Evolutionary conservation across 2,797 vertebrate genomes (phyloP), one percentile per base, ranked within the genome.

Genomic region (Coreius guichenoti): DNA sequence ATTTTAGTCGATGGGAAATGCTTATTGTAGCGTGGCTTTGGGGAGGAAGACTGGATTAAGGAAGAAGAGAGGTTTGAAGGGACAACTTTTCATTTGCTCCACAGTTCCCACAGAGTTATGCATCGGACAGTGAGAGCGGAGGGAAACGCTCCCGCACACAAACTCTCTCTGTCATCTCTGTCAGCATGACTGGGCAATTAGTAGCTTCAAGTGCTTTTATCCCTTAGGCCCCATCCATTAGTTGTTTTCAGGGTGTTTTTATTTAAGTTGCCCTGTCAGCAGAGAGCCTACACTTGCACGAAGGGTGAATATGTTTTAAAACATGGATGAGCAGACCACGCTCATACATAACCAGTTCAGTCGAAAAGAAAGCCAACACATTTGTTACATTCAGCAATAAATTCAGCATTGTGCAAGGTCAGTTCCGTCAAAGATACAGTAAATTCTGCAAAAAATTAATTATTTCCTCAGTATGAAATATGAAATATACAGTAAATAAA

Each of bases 1-100:
- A 93, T 92, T 91, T 89, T 89, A 93, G 92, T 90, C 90, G 84
- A 47, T 61, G 77, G 85, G 91, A 86, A 88, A 88, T 54, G 79
- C 89, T 83, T 33, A 45, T 45, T 19, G 39, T 56, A 54, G 74
- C 8, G 23, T 86, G 56, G 65, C 79, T 39, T 26, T 82, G 80
- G 51, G 33, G 23, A 67, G 49, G 68, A 75, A 26, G 45, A 65
- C 43, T 21, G 63, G 26, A 68, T 79, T 31, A 14, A 74, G n/a
- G 36, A 43, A 70, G 63, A 29, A 58, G n/a, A 31, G 72, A 21
- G 47, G 16, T 85, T 69, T 82, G 49, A n/a, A 80, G 39, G 47
- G 43, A 67, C 29, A n/a, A 54, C 68, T 75, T 75, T 72, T 82
- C 29, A 65, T 68, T 85, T 77, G 36, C 80, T 73, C 49, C 72